Conservation (phyloP, 2,888 invertebrate genomes). For the Scaptomyza caliginosa region DNA sequence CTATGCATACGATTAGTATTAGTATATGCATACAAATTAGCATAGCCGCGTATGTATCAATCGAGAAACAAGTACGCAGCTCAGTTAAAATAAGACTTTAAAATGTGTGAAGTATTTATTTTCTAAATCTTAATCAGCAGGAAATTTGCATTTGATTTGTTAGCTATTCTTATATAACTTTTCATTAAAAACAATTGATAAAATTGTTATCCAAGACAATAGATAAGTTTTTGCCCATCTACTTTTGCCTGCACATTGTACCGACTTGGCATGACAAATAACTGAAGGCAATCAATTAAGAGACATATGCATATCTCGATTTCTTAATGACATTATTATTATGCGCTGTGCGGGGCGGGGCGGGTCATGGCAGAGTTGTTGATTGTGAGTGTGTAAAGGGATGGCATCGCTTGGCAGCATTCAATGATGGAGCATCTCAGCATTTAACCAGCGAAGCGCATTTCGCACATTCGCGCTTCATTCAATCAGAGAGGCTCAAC, state of each 20-base stretch:
- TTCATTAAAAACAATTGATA: background rate
- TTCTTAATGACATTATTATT: slow-evolving; percentile 25
- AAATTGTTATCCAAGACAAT: background rate
- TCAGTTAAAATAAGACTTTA: background rate
- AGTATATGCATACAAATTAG: background rate
- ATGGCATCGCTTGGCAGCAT: slow-evolving; percentile 29
- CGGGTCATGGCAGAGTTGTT: background rate
- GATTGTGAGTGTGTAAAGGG: slow-evolving; percentile 8
- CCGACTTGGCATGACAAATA: background rate
- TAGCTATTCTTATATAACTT: background rate
- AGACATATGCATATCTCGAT: background rate
- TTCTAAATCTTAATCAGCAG: background rate
- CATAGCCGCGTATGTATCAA: background rate
- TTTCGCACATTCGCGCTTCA: slow-evolving; percentile 64
- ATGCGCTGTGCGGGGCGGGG: background rate
- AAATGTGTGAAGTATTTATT: background rate
- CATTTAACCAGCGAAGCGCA: slow-evolving; percentile 54
- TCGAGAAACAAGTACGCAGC: background rate
- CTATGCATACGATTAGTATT: background rate
- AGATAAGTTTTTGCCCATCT: background rate
- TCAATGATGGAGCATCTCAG: slow-evolving; percentile 34
- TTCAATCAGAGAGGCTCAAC: slow-evolving; percentile 74
- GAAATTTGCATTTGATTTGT: background rate
- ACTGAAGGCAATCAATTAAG: slow-evolving; percentile 7
- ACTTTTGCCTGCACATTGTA: background rate